phyloP scores from a whole-genome alignment of 1,140 invertebrate genomes.

The Lasioglossum albipes region DNA sequence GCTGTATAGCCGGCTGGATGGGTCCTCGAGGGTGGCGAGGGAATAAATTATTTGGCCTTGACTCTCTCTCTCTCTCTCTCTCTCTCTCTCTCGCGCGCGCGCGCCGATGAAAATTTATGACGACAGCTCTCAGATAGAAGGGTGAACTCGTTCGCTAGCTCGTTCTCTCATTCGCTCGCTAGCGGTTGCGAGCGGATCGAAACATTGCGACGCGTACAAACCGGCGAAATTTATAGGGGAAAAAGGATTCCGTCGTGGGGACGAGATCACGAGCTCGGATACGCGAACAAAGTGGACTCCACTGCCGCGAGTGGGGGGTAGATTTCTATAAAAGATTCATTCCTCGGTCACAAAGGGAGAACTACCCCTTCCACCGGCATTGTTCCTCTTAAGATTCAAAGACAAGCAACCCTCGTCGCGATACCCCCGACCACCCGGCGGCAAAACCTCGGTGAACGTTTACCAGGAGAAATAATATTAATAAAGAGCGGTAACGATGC shows the following conservation, averaged over 20 bases:
- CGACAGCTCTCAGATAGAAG: slow-evolving; percentile 30
- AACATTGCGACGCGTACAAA: slow-evolving; percentile 4
- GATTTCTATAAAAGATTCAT: slow-evolving; percentile 30
- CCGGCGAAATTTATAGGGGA: slow-evolving; percentile 21
- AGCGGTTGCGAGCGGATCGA: neutral
- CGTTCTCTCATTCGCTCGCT: too few relatives aligned
- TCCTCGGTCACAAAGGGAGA: neutral
- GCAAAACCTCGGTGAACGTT: neutral
- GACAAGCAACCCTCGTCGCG: neutral
- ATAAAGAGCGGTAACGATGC: slow-evolving; percentile 14
- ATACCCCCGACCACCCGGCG: neutral
- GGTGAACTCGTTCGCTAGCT: neutral
- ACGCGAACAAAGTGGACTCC: neutral
- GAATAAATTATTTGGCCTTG: slow-evolving; percentile 57
- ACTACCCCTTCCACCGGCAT: neutral
- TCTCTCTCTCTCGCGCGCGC: neutral
- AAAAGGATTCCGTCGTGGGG: neutral
- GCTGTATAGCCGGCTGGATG: neutral
- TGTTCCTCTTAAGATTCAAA: slow-evolving; percentile 21
- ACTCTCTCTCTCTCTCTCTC: slow-evolving; percentile 22
- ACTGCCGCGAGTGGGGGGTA: too few relatives aligned
- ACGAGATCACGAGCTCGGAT: neutral
- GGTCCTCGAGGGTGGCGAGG: neutral
- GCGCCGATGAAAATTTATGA: slow-evolving; percentile 49
- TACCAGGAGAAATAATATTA: slow-evolving; percentile 18